These are phyloP conservation scores for Meta bourneti DNA, from an alignment of 2,888 invertebrate genomes.

Conservation along the genomic window DNA sequence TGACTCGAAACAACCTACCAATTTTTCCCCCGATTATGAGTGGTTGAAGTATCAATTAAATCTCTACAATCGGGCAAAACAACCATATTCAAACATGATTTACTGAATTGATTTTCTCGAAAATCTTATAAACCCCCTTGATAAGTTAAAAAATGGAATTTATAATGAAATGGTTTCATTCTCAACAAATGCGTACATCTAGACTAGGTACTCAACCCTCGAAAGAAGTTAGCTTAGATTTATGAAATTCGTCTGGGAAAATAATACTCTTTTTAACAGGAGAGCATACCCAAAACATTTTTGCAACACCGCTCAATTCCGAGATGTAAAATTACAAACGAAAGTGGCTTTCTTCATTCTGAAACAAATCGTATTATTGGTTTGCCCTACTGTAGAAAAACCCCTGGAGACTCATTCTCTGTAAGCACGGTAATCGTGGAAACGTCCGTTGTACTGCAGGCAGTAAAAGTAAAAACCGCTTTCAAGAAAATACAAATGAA, in stretches of 20 bases:
- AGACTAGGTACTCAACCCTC: too few species aligned
- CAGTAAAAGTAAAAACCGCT: constrained; percentile 23
- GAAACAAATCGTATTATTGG: constrained; percentile 15
- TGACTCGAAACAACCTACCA: too few species aligned
- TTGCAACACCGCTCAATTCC: not conserved
- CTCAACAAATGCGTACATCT: not conserved
- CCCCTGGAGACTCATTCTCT: constrained; percentile 12
- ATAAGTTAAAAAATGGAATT: not conserved
- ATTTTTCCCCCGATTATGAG: too few species aligned
- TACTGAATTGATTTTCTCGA: too few species aligned
- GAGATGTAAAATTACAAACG: not conserved
- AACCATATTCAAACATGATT: too few species aligned
- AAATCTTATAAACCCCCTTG: too few species aligned
- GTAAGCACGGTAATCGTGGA: constrained; percentile 9
- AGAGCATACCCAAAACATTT: too few species aligned
- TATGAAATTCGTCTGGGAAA: too few species aligned
- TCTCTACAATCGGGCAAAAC: too few species aligned
- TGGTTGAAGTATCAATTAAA: too few species aligned
- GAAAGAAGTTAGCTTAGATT: not conserved
- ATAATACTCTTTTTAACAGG: too few species aligned
- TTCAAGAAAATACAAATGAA: constrained; percentile 32
- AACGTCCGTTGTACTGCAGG: not conserved
- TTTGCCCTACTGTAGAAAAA: not conserved
- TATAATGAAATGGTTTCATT: not conserved
- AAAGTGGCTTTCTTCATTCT: not conserved